Conservation (phyloP, 2,797 vertebrate genomes). For the Ctenochaetus hawaiiensis region DNA sequence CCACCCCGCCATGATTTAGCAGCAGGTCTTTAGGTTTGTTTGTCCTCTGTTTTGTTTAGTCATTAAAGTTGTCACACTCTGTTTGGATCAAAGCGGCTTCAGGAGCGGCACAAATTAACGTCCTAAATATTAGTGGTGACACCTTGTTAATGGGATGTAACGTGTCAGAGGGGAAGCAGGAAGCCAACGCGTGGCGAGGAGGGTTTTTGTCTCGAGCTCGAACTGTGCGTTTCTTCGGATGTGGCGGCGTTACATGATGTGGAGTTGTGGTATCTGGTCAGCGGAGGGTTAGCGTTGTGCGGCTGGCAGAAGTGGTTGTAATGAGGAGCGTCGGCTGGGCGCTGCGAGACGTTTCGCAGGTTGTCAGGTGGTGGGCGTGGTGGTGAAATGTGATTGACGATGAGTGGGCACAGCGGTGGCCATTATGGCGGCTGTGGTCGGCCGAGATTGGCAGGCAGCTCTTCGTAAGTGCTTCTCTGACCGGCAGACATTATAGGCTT, state of each 20-base stretch:
- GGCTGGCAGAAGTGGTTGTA: constrained; percentile 50
- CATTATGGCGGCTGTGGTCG: constrained; percentile 60
- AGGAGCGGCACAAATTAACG: constrained; percentile 67
- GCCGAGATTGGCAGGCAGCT: constrained; percentile 73
- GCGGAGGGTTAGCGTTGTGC: constrained; percentile 14
- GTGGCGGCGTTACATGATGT: constrained; percentile 14
- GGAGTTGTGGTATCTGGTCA: constrained; percentile 36
- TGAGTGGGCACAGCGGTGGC: constrained; percentile 69
- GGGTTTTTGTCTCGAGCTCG: no score
- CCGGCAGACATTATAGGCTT: constrained; percentile 62
- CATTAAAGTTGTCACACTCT: constrained; percentile 80
- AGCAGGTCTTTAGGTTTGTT: constrained; percentile 75
- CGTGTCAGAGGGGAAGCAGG: constrained; percentile 38
- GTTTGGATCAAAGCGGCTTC: constrained; percentile 78
- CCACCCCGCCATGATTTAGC: constrained; percentile 51
- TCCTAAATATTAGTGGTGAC: constrained; percentile 71
- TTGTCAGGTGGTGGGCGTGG: constrained; percentile 67
- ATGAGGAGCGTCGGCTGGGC: constrained; percentile 54
- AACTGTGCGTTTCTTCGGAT: neutral
- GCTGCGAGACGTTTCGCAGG: constrained; percentile 58
- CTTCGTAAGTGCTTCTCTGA: constrained; percentile 66
- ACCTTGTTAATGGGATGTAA: constrained; percentile 73
- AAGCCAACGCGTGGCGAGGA: constrained; percentile 19
- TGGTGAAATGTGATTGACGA: constrained; percentile 65
- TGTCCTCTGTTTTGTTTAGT: constrained; percentile 79